Conservation (phyloP, 2,888 invertebrate species). For the Agriopis aurantiaria region DNA sequence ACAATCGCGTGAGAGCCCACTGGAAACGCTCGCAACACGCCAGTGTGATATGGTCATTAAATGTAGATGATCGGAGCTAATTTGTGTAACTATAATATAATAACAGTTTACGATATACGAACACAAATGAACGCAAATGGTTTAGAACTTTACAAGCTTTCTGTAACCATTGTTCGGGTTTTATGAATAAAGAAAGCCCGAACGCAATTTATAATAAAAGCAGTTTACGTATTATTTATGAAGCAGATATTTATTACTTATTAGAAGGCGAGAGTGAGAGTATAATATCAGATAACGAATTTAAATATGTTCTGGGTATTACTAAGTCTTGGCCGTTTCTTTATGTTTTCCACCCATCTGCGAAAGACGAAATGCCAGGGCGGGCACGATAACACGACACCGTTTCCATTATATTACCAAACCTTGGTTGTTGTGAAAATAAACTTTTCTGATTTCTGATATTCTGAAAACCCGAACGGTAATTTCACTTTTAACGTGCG, state of each 20-base stretch:
- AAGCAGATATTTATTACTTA: not conserved
- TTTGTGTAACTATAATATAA: constrained; percentile 8
- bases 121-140: too few species aligned
- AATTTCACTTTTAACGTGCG: too few species aligned
- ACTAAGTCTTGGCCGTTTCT: too few species aligned
- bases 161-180: not conserved
- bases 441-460: too few species aligned
- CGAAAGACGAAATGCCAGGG: too few species aligned
- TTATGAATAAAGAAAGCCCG: not conserved
- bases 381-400: too few species aligned
- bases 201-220: not conserved
- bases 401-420: too few species aligned
- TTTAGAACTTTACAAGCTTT: not conserved
- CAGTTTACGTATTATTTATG: not conserved
- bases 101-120: constrained; percentile 2
- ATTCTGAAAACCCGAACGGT: too few species aligned
- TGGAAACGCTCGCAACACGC: not conserved
- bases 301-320: too few species aligned
- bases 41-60: not conserved
- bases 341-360: too few species aligned
- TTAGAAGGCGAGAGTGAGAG: not conserved
- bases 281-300: not conserved
- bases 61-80: constrained; percentile 6
- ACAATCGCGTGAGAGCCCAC: too few species aligned
- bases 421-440: too few species aligned